These are phyloP conservation scores for Triplophysa siluroides DNA, from an alignment of 2,113 vertebrate species.

Conservation along the genomic window DNA sequence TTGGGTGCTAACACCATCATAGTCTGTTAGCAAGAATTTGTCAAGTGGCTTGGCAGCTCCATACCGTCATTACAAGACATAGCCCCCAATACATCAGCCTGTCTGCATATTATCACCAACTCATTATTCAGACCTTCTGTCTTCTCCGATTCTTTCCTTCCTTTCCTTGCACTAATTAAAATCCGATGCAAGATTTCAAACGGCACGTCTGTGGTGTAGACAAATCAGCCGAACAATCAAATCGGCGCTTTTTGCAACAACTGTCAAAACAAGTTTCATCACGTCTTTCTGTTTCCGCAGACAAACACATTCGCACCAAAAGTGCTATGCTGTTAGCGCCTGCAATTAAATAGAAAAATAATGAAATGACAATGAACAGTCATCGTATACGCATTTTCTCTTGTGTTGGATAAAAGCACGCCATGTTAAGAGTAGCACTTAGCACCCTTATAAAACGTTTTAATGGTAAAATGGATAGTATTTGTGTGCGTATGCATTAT, in stretches of 20 bases:
- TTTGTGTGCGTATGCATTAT: neutral
- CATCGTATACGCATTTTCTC: neutral
- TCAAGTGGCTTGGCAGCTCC: constrained; percentile 45
- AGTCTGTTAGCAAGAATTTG: constrained; percentile 54
- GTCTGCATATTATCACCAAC: constrained; percentile 52
- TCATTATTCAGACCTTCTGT: constrained; percentile 53
- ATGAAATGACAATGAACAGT: neutral
- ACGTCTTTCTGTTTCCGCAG: neutral
- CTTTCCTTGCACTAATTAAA: constrained; percentile 38
- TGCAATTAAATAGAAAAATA: neutral
- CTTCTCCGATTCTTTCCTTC: constrained; percentile 35
- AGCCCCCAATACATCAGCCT: constrained; percentile 47
- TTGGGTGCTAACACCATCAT: constrained; percentile 47
- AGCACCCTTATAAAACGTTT: neutral
- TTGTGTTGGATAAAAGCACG: neutral
- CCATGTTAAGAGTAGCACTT: neutral
- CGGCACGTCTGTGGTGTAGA: constrained; percentile 12
- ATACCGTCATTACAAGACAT: constrained; percentile 55
- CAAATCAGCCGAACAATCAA: constrained; percentile 15
- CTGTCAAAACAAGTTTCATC: constrained; percentile 19
- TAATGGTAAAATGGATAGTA: neutral
- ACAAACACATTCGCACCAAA: neutral
- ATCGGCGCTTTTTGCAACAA: neutral
- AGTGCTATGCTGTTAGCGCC: neutral
- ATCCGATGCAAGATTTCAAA: neutral